These are phyloP conservation scores for Alcedo atthis DNA, from an alignment of 2,797 vertebrate genomes.

Conservation along the genomic window DNA sequence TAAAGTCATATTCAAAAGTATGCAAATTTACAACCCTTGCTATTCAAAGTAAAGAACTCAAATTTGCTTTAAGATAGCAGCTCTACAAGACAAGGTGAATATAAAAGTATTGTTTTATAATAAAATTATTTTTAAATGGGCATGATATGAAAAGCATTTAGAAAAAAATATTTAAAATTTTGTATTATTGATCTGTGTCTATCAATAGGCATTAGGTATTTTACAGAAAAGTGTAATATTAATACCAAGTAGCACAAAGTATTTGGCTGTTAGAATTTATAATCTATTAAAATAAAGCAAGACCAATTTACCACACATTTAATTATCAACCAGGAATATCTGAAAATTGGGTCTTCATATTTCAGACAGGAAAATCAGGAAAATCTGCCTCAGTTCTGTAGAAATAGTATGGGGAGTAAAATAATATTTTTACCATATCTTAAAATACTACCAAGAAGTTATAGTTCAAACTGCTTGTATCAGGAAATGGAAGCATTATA, in stretches of 20 bases:
- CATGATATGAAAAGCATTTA: neutral
- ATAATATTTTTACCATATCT: neutral
- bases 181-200: neutral
- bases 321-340: neutral
- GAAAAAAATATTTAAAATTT: neutral
- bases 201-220: neutral
- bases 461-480: neutral
- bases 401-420: neutral
- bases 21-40: constrained; percentile 15
- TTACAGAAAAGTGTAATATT: neutral
- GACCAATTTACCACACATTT: neutral
- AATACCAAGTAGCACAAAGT: neutral
- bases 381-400: neutral
- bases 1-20: constrained; percentile 49
- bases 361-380: neutral
- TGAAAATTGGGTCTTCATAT: neutral
- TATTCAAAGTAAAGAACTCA: constrained; percentile 6
- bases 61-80: constrained; percentile 8
- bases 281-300: neutral
- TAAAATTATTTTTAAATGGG: neutral
- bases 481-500: neutral
- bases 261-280: neutral
- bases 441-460: neutral
- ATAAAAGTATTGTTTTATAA: neutral
- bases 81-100: neutral